These are phyloP conservation scores for Colistium nudipinnis DNA, from an alignment of 2,113 vertebrate species.

Conservation along the genomic window DNA sequence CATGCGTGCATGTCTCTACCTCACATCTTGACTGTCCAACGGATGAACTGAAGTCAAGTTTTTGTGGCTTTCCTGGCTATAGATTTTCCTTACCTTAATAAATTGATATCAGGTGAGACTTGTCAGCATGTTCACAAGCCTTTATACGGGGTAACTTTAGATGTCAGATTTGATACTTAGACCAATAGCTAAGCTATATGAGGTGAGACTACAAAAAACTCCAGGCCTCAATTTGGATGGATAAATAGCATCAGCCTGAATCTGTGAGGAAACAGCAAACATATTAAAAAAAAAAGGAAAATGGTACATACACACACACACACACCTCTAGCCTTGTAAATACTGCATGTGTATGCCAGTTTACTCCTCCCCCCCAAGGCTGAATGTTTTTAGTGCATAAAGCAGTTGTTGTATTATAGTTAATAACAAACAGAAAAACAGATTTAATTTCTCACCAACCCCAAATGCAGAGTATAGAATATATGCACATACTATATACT, in stretches of 20 bases:
- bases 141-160: conserved; percentile 42
- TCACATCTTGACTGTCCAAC: conserved; percentile 40
- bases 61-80: conserved; percentile 40
- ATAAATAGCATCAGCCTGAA: conserved; percentile 25
- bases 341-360: conserved; percentile 78
- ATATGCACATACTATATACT: conserved; percentile 52
- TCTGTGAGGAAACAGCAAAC: conserved; percentile 34
- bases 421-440: conserved; percentile 53
- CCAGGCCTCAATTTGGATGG: conserved; percentile 20
- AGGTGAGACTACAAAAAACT: conserved; percentile 22
- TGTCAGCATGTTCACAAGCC: conserved; percentile 61
- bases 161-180: conserved; percentile 57
- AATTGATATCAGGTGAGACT: conserved; percentile 16
- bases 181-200: conserved; percentile 16
- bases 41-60: conserved; percentile 46
- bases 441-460: conserved; percentile 56
- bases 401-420: conserved; percentile 68
- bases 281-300: conserved; percentile 49
- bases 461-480: conserved; percentile 55
- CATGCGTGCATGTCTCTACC: conserved; percentile 66
- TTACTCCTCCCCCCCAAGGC: conserved; percentile 59
- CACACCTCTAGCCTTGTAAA: conserved; percentile 72
- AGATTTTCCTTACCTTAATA: conserved; percentile 44
- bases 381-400: conserved; percentile 74
- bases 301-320: conserved; percentile 35